Evolutionary conservation across 2,888 invertebrate species (phyloP), one percentile per base, ranked within the genome.

Genomic region (Habrosyne pyritoides): DNA sequence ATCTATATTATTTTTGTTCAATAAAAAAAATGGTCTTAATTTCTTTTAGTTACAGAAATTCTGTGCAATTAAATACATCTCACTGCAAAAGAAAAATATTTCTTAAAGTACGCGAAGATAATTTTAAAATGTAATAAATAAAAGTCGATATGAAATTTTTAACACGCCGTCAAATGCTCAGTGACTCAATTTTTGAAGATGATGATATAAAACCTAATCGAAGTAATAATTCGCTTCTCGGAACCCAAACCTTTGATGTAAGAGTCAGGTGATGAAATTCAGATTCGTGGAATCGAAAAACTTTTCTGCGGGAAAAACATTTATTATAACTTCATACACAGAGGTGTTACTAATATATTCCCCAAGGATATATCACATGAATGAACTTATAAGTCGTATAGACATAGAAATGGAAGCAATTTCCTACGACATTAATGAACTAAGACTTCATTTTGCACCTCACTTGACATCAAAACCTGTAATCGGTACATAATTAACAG

Each of bases 401-500:
- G 42, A 42, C 14, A 42, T 67, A 62, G 67, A 71, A 71, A 62
- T 61, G 57, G 69, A 73, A 72, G 77, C 79, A 81, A 83, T 80
- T 81, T 76, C 67, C 72, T 67, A 67, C 57, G 64, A 65, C 70
- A 80, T 79, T 79, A 79, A 69, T 54, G 63, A 55, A 61, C 75
- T 71, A 75, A 77, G 74, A 21, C 50, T 81, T 82, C 70, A 79
- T 83, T 85, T 84, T 78, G 71, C 81, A 82, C 81, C 76, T 81
- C 79, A 78, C 24, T 26, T 67, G 74, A 77, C 78, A 79, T 79
- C 74, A 79, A 77, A 84, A 82, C 79, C 80, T 79, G 75, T 81
- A 82, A 84, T 82, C 74, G 77, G 65, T 61, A 66, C 66, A 66
- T 75, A 75, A 82, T 80, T 82, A 81, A 67, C 61, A 59, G 59